Conservation (phyloP, 1,140 invertebrate genomes). For the Lordiphosa mommai region DNA sequence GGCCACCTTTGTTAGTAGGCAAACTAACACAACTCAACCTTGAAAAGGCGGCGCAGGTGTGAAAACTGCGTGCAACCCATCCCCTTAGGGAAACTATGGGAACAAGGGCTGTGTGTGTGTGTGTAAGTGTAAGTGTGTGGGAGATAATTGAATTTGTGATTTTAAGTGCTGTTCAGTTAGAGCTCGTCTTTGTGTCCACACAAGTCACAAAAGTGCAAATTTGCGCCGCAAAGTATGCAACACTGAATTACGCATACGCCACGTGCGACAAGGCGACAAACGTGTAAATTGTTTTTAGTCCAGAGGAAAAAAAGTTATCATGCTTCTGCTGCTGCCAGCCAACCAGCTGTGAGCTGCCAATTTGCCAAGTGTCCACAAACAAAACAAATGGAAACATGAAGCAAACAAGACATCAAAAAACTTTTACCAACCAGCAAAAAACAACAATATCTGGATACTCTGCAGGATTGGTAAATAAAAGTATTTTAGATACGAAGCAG, state of each 20-base stretch:
- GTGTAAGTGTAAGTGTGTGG: slow-evolving; percentile 1
- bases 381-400: slow-evolving; percentile 40
- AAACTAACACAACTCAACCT: slow-evolving; percentile 23
- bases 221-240: slow-evolving; percentile 67
- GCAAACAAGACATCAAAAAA: no score
- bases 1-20: slow-evolving; percentile 14
- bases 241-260: slow-evolving; percentile 75
- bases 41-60: slow-evolving; percentile 56
- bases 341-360: slow-evolving; percentile 47
- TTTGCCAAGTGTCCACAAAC: slow-evolving; percentile 72
- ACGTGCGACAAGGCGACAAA: slow-evolving; percentile 39
- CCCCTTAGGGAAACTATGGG: neutral
- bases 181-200: slow-evolving; percentile 35
- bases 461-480: no score
- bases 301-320: slow-evolving; percentile 5
- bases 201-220: slow-evolving; percentile 75
- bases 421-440: no score
- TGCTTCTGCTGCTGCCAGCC: slow-evolving; percentile 7
- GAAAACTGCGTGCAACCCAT: slow-evolving; percentile 56
- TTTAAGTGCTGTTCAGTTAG: slow-evolving; percentile 60
- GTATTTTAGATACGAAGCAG: no score
- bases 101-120: neutral
- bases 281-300: slow-evolving; percentile 53
- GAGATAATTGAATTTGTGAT: slow-evolving; percentile 73
- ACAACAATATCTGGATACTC: no score